Percentiles rank a stretch among this genome's conserved stretches.
These are phyloP conservation scores for Chrysolina oricalcia DNA, from an alignment of 2,888 invertebrate species.

Conservation along the genomic window DNA sequence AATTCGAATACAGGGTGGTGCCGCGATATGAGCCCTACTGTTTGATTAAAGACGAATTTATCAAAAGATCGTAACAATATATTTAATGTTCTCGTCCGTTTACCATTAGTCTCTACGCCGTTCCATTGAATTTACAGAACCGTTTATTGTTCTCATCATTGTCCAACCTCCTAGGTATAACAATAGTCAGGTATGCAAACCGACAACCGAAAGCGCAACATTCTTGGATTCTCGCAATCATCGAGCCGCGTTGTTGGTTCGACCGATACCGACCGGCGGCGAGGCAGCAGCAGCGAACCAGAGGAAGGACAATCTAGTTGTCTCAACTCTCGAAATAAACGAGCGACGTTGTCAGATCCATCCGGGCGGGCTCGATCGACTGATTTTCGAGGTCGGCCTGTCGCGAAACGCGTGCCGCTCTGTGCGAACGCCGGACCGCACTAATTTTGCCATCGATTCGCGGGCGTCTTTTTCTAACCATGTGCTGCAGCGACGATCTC, in stretches of 20 bases:
- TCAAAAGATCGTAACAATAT: no score
- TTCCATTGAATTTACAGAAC: not conserved
- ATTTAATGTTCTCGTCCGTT: not conserved
- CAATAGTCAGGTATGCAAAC: slow-evolving; percentile 20
- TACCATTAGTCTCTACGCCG: not conserved
- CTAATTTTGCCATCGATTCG: slow-evolving; percentile 50
- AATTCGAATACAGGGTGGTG: no score
- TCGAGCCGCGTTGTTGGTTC: not conserved
- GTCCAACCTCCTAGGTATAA: not conserved
- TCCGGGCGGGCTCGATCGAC: slow-evolving; percentile 41
- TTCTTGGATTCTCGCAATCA: slow-evolving; percentile 17
- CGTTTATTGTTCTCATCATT: not conserved
- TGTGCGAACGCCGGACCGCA: slow-evolving; percentile 25
- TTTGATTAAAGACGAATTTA: no score
- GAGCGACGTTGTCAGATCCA: slow-evolving; percentile 40
- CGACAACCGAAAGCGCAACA: slow-evolving; percentile 16
- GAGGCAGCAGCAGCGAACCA: slow-evolving; percentile 5
- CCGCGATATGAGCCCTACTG: no score
- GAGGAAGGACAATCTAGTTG: slow-evolving; percentile 42
- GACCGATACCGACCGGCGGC: not conserved
- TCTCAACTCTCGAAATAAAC: slow-evolving; percentile 47
- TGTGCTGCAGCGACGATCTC: slow-evolving; percentile 22
- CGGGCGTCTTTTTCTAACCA: slow-evolving; percentile 47
- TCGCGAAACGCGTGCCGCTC: slow-evolving; percentile 37
- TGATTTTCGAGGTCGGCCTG: slow-evolving; percentile 31